These are phyloP conservation scores for Meiosimyza platycephala DNA, from an alignment of 2,888 invertebrate species.

Conservation along the genomic window DNA sequence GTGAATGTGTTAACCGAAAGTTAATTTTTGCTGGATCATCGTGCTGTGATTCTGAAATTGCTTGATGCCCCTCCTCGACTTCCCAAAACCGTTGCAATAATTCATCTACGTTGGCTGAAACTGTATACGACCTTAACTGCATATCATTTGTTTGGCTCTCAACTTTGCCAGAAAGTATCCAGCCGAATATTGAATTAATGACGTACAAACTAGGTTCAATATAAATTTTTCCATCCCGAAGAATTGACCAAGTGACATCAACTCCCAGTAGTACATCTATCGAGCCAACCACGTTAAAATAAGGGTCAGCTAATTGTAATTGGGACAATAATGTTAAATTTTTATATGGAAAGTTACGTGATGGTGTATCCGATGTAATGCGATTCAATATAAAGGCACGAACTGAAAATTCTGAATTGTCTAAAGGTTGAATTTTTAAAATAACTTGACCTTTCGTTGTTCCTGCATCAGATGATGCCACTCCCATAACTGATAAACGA, in stretches of 20 bases:
- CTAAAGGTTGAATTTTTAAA: not conserved
- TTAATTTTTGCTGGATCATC: conserved; percentile 34
- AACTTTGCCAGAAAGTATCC: conserved; percentile 2
- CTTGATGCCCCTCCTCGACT: not conserved
- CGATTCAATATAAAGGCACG: conserved; percentile 22
- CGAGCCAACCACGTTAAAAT: not conserved
- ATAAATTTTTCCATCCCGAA: conserved; percentile 5
- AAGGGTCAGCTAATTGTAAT: conserved; percentile 27
- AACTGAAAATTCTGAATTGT: not conserved
- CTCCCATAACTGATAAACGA: conserved; percentile 10
- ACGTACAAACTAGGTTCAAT: not conserved
- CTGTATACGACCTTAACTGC: not conserved
- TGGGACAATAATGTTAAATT: not conserved
- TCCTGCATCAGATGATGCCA: conserved; percentile 21
- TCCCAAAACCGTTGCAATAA: conserved; percentile 9
- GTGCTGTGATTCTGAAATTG: not conserved
- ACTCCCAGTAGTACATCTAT: conserved; percentile 25
- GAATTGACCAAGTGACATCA: conserved; percentile 23
- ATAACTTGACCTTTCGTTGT: conserved; percentile 21
- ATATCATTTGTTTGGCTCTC: not conserved
- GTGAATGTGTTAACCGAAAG: conserved; percentile 30
- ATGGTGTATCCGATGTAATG: conserved; percentile 23
- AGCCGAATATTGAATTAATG: conserved; percentile 15
- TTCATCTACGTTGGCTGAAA: conserved; percentile 9
- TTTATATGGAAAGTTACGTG: not conserved